Evolutionary conservation across 2,797 vertebrate species (phyloP).

Genomic region (Micropoecilia bifurca): DNA sequence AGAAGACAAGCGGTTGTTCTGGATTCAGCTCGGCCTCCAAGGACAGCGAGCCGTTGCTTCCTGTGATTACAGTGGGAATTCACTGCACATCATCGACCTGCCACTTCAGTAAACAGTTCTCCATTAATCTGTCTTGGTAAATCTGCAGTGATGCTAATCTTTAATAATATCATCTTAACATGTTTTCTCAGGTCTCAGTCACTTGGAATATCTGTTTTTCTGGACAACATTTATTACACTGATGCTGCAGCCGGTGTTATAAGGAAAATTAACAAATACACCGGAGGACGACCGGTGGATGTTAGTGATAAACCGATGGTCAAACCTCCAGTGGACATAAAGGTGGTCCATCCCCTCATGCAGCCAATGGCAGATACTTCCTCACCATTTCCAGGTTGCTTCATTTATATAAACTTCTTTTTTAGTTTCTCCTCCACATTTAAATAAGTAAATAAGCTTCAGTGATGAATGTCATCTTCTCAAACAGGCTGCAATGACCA

Average conservation of each 20-base stretch:
- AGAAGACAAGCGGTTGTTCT: conserved; percentile 84
- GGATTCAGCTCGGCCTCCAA: conserved; percentile 81
- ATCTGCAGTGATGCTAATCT: neutral
- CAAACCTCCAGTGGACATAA: conserved; percentile 79
- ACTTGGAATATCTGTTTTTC: conserved; percentile 84
- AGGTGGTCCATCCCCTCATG: conserved; percentile 84
- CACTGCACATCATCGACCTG: conserved; percentile 75
- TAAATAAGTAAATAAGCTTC: neutral
- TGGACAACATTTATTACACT: conserved; percentile 86
- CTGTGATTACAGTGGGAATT: conserved; percentile 86
- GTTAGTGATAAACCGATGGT: conserved; percentile 78
- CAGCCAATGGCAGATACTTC: conserved; percentile 74
- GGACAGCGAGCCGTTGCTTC: conserved; percentile 82
- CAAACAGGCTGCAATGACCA: conserved; percentile 79
- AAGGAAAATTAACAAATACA: conserved; percentile 86
- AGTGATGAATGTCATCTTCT: neutral
- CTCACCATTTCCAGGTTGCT: conserved; percentile 65
- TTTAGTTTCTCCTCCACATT: neutral
- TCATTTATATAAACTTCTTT: neutral
- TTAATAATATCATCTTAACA: neutral
- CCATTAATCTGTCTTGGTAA: neutral
- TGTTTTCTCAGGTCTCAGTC: conserved; percentile 73
- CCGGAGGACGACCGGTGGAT: conserved; percentile 77
- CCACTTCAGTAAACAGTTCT: conserved; percentile 75
- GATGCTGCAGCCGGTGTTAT: conserved; percentile 80